These are phyloP conservation scores for Uromys caudimaculatus DNA, from an alignment of 2,797 vertebrate species.

Conservation along the genomic window DNA sequence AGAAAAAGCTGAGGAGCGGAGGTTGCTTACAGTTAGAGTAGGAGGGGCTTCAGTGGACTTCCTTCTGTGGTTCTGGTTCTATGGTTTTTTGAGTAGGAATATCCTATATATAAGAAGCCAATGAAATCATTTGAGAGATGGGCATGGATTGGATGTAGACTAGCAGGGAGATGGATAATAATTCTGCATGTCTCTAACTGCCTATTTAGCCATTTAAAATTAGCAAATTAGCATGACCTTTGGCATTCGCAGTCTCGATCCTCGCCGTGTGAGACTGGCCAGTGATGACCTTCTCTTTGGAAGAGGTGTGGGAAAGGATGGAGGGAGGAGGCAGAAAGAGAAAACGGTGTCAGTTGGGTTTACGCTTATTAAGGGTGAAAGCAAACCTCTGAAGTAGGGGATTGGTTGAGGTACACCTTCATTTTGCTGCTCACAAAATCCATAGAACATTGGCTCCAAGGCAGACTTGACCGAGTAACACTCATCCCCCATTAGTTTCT, in stretches of 20 bases:
- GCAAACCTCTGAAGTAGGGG: background rate
- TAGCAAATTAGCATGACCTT: constrained; percentile 1
- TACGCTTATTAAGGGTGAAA: background rate
- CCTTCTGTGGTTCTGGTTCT: background rate
- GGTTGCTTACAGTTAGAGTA: background rate
- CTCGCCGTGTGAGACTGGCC: background rate
- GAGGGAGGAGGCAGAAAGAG: background rate
- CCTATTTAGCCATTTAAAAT: background rate
- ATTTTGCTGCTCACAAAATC: background rate
- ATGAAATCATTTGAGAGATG: background rate
- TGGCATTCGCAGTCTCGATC: background rate
- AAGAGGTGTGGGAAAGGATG: background rate
- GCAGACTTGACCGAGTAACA: background rate
- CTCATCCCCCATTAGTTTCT: background rate
- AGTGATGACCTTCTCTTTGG: background rate
- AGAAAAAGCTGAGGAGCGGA: background rate
- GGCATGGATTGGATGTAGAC: background rate
- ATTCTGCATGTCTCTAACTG: background rate
- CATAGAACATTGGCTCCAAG: background rate
- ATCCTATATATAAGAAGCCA: background rate
- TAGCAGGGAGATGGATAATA: background rate
- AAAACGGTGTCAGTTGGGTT: background rate
- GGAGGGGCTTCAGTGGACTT: background rate
- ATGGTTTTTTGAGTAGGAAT: background rate
- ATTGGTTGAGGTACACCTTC: background rate